Conservation (phyloP, 53 echinoderm and acorn worm genomes). For the Luidia sarsii region DNA sequence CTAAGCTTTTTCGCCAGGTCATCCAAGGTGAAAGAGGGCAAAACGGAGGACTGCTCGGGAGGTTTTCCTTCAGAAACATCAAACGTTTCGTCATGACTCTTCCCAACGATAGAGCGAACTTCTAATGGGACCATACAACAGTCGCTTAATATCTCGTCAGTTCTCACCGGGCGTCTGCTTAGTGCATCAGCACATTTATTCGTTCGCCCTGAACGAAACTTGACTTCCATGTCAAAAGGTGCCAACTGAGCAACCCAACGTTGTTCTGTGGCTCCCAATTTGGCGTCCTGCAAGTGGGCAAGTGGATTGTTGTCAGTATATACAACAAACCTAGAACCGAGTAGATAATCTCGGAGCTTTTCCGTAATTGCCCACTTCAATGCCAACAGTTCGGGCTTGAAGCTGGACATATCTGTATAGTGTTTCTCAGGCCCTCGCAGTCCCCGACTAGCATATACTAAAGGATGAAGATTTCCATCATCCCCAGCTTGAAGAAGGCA, state of each 20-base stretch:
- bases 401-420: slow-evolving; percentile 23
- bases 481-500: slow-evolving; percentile 53
- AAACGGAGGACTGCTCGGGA: neutral
- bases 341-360: neutral
- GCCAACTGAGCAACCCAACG: neutral
- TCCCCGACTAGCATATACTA: slow-evolving; percentile 55
- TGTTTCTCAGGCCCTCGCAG: slow-evolving; percentile 22
- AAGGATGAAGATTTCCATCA: slow-evolving; percentile 9
- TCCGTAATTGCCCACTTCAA: slow-evolving; percentile 15
- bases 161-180: neutral
- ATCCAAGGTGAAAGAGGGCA: neutral
- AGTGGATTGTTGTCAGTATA: slow-evolving; percentile 1
- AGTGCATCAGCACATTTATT: neutral
- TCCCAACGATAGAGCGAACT: neutral
- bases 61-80: neutral
- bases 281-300: neutral
- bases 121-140: neutral
- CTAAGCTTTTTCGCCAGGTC: neutral
- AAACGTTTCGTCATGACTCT: neutral
- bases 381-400: slow-evolving; percentile 49
- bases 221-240: neutral
- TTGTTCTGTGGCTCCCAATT: neutral
- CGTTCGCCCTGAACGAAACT: neutral
- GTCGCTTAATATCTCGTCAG: too few species aligned
- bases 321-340: neutral